Evolutionary conservation across 2,797 vertebrate species (phyloP).

Genomic region (Helicolenus hilgendorfi): DNA sequence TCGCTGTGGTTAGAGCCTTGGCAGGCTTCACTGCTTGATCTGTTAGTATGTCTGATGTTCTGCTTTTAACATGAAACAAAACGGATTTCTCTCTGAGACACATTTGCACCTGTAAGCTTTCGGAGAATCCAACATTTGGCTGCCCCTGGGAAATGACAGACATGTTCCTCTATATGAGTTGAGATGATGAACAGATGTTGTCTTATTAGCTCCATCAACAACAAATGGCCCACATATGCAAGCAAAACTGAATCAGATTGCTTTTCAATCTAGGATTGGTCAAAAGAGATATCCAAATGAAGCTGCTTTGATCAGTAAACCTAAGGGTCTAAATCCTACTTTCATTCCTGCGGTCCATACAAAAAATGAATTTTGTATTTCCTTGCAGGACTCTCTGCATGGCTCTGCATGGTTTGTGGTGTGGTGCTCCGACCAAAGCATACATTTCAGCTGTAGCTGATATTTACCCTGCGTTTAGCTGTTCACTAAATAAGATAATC

Average conservation of each 20-base stretch:
- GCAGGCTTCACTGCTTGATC: conserved; percentile 5
- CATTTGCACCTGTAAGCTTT: neutral
- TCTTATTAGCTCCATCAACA: conserved; percentile 4
- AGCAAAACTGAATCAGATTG: neutral
- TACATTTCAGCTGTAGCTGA: neutral
- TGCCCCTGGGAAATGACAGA: neutral
- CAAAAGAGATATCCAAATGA: neutral
- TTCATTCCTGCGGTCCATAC: neutral
- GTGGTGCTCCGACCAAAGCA: neutral
- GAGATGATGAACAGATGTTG: conserved; percentile 30
- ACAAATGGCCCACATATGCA: conserved; percentile 7
- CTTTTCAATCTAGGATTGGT: neutral
- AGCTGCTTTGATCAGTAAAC: conserved; percentile 3
- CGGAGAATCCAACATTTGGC: neutral
- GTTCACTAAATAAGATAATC: conserved; percentile 47
- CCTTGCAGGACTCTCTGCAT: neutral
- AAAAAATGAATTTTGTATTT: neutral
- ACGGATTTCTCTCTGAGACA: neutral
- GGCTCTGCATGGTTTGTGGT: neutral
- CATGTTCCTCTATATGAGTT: neutral
- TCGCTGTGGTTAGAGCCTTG: conserved; percentile 8
- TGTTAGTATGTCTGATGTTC: neutral
- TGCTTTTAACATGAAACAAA: neutral
- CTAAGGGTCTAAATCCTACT: neutral
- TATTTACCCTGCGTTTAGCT: conserved; percentile 20